phyloP scores from a whole-genome alignment of 2,888 invertebrate genomes.

The Idaea dimidiata region DNA sequence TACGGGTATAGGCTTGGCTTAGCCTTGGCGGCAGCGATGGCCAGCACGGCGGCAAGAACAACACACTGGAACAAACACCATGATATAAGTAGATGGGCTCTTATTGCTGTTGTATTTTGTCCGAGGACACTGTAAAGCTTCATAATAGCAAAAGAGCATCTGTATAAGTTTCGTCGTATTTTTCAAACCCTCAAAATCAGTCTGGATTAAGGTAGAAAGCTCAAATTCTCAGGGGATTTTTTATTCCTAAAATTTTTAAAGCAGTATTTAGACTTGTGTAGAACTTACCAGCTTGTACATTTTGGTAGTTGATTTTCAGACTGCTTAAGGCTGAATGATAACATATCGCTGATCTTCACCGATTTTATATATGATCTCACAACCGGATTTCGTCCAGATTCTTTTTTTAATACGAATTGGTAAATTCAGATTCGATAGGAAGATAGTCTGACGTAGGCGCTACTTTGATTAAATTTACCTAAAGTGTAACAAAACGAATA shows the following conservation, averaged over 20 bases:
- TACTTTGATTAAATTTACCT: slow-evolving; percentile 1
- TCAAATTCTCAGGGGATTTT: too few species aligned
- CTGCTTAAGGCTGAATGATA: slow-evolving; percentile 21
- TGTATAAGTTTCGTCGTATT: too few species aligned
- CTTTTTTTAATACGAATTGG: slow-evolving; percentile 5
- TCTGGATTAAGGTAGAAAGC: too few species aligned
- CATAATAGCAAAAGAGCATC: too few species aligned
- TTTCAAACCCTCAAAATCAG: too few species aligned
- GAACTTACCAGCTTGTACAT: slow-evolving; percentile 24
- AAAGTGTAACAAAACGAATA: neutral
- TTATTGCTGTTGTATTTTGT: neutral
- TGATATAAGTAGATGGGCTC: neutral
- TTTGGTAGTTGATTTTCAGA: slow-evolving; percentile 20
- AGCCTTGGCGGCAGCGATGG: slow-evolving; percentile 38
- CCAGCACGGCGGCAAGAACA: slow-evolving; percentile 36
- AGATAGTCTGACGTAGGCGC: neutral
- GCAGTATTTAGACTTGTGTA: neutral
- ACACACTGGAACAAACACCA: neutral
- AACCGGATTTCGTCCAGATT: slow-evolving; percentile 16
- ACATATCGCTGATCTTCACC: slow-evolving; percentile 7
- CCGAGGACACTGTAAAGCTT: too few species aligned
- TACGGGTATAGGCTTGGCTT: slow-evolving; percentile 20
- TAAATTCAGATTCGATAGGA: slow-evolving; percentile 14
- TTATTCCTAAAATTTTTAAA: neutral
- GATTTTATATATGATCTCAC: slow-evolving; percentile 19